Conservation (phyloP, 2,797 vertebrate species). For the Ceyx erithaca region DNA sequence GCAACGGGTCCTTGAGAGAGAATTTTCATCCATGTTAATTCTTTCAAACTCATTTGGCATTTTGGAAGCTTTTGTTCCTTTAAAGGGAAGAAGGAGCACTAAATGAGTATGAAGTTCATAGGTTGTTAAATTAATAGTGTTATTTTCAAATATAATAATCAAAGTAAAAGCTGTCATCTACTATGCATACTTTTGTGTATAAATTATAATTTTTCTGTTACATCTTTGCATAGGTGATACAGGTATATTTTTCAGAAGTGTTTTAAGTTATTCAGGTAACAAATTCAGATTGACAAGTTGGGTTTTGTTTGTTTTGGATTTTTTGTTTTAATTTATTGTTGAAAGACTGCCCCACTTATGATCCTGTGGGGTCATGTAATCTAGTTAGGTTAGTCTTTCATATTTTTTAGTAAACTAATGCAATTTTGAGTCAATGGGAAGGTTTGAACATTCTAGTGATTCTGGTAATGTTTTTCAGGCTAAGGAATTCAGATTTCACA, state of each 20-base stretch:
- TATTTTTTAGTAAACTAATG: neutral
- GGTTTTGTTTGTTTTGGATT: neutral
- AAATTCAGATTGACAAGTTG: neutral
- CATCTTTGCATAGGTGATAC: neutral
- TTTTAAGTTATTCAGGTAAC: neutral
- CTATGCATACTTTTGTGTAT: neutral
- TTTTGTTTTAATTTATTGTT: neutral
- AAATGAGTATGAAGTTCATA: neutral
- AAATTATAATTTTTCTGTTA: neutral
- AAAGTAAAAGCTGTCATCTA: neutral
- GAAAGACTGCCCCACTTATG: neutral
- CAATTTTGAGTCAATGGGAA: slow-evolving; percentile 23
- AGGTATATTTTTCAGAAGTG: neutral
- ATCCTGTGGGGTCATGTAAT: neutral
- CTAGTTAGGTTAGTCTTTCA: neutral
- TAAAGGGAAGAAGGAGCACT: neutral
- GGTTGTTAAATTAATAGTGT: neutral
- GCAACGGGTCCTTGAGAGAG: neutral
- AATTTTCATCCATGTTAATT: neutral
- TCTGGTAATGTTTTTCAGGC: neutral
- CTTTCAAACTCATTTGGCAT: neutral
- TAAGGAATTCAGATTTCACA: neutral
- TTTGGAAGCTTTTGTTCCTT: neutral
- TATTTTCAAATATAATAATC: neutral
- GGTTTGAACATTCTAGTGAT: neutral